Conservation (phyloP, 1,140 invertebrate species). For the Drosophila watanabei region DNA sequence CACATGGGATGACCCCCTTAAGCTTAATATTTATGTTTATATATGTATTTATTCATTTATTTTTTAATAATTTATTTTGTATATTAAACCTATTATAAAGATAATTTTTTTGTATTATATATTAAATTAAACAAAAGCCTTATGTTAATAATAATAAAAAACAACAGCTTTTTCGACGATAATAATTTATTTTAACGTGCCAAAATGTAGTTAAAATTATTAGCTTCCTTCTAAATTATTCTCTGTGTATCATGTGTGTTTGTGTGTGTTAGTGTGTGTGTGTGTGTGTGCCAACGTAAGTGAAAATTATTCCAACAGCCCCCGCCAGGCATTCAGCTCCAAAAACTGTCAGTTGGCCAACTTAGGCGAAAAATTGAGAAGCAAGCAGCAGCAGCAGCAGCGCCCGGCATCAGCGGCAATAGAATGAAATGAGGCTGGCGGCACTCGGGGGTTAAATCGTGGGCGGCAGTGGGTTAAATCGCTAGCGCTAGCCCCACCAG, state of each 20-base stretch:
- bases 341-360: constrained; percentile 75
- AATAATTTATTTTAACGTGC: no score
- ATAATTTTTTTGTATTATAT: no score
- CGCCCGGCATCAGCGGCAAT: constrained; percentile 16
- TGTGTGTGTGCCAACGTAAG: constrained; percentile 64
- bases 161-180: no score
- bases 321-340: constrained; percentile 66
- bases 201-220: neutral
- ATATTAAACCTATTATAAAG: no score
- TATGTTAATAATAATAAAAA: neutral
- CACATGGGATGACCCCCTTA: no score
- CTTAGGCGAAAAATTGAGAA: constrained; percentile 56
- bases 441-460: constrained; percentile 12
- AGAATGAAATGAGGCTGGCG: constrained; percentile 39
- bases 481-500: constrained; percentile 8
- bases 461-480: constrained; percentile 5
- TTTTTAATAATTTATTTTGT: no score
- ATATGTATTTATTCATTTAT: no score
- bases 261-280: constrained; percentile 9
- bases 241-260: neutral
- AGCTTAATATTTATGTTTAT: no score
- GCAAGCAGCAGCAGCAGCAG: constrained; percentile 25
- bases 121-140: no score
- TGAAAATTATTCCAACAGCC: constrained; percentile 80
- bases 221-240: no score